A percentile compares a stretch with the other conserved stretches of the same genome.
Conservation (phyloP, 35 echinoderm and acorn worm genomes). For the Holothuria glaberrima region DNA sequence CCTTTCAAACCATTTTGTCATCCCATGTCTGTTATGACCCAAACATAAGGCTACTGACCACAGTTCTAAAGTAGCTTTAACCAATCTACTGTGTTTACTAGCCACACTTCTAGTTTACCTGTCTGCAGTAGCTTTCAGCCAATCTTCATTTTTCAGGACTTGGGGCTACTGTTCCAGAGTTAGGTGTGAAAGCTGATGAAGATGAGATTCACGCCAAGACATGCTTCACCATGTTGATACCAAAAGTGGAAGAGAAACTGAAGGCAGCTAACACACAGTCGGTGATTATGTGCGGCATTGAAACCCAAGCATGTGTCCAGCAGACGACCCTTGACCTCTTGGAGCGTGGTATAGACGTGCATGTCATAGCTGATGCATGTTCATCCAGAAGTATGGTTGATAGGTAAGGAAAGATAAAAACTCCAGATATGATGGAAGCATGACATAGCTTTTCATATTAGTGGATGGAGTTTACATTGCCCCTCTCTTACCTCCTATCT, state of each 20-base stretch:
- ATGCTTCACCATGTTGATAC: conserved; percentile 88
- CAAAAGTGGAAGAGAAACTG: conserved; percentile 77
- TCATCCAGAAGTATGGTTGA: conserved; percentile 97
- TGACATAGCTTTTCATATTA: too few relatives aligned
- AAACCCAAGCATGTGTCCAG: conserved; percentile 93
- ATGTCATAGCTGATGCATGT: conserved; percentile 92
- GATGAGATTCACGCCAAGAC: conserved; percentile 81
- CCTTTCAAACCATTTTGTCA: too few relatives aligned
- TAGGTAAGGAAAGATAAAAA: conserved; percentile 66
- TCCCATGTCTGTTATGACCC: too few relatives aligned
- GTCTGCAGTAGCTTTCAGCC: too few relatives aligned
- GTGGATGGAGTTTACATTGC: too few relatives aligned
- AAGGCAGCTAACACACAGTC: conserved; percentile 69
- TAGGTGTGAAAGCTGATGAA: conserved; percentile 66
- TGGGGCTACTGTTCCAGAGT: conserved; percentile 79
- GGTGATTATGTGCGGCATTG: conserved; percentile 91
- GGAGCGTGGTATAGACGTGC: conserved; percentile 91
- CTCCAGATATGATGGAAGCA: too few relatives aligned
- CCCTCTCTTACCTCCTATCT: too few relatives aligned
- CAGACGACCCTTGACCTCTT: conserved; percentile 90
- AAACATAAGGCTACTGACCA: too few relatives aligned
- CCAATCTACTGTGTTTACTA: too few relatives aligned
- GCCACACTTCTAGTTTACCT: too few relatives aligned
- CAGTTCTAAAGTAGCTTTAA: too few relatives aligned
- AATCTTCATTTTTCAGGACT: conserved; percentile 69